Percentiles rank a stretch among this genome's conserved stretches.
These are phyloP conservation scores for Cyprinodon tularosa DNA, from an alignment of 2,113 vertebrate genomes.

Conservation along the genomic window DNA sequence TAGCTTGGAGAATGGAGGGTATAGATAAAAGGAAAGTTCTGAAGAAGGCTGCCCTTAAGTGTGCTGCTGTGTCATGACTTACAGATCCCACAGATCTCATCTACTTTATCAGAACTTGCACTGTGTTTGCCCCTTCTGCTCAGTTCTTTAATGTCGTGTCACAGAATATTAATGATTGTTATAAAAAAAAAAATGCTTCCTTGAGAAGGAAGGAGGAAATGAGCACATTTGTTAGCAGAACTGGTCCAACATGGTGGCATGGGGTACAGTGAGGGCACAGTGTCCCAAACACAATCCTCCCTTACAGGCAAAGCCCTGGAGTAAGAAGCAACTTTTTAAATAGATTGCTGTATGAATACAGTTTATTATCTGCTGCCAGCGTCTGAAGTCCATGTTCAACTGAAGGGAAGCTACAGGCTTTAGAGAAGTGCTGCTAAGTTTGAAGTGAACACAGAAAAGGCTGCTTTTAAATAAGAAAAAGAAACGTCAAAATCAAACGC, in stretches of 20 bases:
- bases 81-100: constrained; percentile 48
- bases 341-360: constrained; percentile 22
- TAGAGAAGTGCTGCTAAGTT: constrained; percentile 39
- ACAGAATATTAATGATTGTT: constrained; percentile 58
- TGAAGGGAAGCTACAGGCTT: constrained; percentile 36
- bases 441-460: constrained; percentile 37
- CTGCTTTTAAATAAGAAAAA: constrained; percentile 7
- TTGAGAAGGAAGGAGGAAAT: constrained; percentile 22
- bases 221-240: constrained; percentile 19
- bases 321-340: constrained; percentile 31
- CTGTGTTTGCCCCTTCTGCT: constrained; percentile 30
- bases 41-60: constrained; percentile 18
- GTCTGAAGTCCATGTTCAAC: constrained; percentile 44
- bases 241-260: constrained; percentile 23
- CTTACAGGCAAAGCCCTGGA: constrained; percentile 31
- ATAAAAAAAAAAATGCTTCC: constrained; percentile 8
- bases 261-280: constrained; percentile 46
- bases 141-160: constrained; percentile 48
- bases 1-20: constrained; percentile 17
- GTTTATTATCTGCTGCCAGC: constrained; percentile 29
- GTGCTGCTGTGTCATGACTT: constrained; percentile 28
- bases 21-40: constrained; percentile 35
- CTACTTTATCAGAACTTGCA: constrained; percentile 36
- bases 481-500: constrained; percentile 10
- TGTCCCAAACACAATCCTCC: constrained; percentile 46